Conservation (phyloP, 2,113 vertebrate species). For the Eonycteris spelaea region DNA sequence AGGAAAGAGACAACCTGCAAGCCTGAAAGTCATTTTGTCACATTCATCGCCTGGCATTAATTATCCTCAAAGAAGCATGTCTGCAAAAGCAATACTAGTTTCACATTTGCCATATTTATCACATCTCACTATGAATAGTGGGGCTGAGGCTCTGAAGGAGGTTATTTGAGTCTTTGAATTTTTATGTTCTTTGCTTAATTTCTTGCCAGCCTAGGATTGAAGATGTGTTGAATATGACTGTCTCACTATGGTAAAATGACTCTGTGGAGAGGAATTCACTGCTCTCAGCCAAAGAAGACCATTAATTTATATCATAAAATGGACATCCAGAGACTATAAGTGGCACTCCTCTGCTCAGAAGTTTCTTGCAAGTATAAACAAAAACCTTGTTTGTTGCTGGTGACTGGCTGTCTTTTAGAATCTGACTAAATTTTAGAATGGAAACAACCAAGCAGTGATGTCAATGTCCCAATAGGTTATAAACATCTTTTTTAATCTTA, state of each 20-base stretch:
- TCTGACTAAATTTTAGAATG: constrained; percentile 46
- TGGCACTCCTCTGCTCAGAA: not conserved
- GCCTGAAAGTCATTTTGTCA: not conserved
- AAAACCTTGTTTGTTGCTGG: constrained; percentile 47
- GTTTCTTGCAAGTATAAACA: constrained; percentile 30
- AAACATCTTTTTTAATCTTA: constrained; percentile 4
- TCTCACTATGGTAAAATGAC: constrained; percentile 62
- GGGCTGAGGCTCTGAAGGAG: not conserved
- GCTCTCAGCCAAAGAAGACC: constrained; percentile 44
- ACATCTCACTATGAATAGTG: not conserved
- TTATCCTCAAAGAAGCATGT: not conserved
- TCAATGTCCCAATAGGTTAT: not conserved
- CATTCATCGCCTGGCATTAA: not conserved
- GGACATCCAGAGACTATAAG: not conserved
- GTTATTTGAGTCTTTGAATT: constrained; percentile 9
- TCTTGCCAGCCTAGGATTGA: constrained; percentile 50
- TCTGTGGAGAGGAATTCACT: constrained; percentile 64
- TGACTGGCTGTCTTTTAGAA: constrained; percentile 47
- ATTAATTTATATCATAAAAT: constrained; percentile 62
- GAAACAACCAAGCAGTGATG: constrained; percentile 51
- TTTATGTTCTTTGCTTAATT: constrained; percentile 49
- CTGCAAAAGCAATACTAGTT: not conserved
- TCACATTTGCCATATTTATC: not conserved
- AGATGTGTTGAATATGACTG: constrained; percentile 65
- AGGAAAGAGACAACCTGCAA: not conserved